A percentile compares a stretch with the other conserved stretches of the same genome.
phyloP scores from a whole-genome alignment of 1,140 invertebrate genomes.

The Philopotamus ludificatus region DNA sequence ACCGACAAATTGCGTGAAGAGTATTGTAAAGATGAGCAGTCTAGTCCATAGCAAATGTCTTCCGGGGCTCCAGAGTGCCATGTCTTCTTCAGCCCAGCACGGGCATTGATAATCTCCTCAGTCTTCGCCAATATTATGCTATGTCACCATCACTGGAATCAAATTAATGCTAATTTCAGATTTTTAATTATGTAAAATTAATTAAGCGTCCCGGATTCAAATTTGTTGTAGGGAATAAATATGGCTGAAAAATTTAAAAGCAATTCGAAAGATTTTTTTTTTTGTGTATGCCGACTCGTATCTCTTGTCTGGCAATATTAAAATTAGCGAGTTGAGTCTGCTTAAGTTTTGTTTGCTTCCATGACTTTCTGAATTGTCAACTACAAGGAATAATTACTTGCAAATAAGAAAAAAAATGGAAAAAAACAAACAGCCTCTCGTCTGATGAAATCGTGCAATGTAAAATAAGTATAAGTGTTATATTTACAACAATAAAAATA shows the following conservation, averaged over 20 bases:
- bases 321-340: background rate
- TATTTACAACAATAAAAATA: no score
- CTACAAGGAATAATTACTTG: background rate
- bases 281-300: no score
- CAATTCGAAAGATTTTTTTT: no score
- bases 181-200: no score
- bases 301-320: background rate
- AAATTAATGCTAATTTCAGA: background rate
- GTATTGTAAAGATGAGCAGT: conserved; percentile 34
- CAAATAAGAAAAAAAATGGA: no score
- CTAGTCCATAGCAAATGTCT: conserved; percentile 38
- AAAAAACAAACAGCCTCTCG: no score
- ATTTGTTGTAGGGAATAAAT: no score
- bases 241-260: no score
- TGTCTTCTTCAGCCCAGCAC: conserved; percentile 11
- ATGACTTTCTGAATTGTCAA: background rate
- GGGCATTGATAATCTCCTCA: conserved; percentile 7
- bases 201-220: no score
- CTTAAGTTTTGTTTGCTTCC: background rate
- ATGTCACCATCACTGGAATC: conserved; percentile 39
- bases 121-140: background rate
- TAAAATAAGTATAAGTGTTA: no score
- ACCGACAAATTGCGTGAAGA: conserved; percentile 37
- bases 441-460: no score
- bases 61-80: conserved; percentile 29